phyloP scores from a whole-genome alignment of 1,140 invertebrate genomes.

The Pseudomyrmex flavicornis region DNA sequence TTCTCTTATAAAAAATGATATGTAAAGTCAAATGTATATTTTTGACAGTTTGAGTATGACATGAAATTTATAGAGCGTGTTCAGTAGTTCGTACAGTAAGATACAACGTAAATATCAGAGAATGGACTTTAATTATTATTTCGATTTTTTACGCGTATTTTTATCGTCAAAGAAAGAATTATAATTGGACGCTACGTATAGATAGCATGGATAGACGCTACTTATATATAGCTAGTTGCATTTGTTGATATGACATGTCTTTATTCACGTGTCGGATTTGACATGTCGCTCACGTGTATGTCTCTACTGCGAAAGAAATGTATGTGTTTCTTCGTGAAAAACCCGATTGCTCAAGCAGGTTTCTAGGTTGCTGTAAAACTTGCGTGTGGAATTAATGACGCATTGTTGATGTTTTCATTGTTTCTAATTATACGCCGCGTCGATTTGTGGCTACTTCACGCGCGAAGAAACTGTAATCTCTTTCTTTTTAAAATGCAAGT shows the following conservation, averaged over 20 bases:
- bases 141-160: not conserved
- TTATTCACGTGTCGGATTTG: not conserved
- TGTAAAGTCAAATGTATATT: too few species aligned
- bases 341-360: conserved; percentile 28
- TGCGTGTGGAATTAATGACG: conserved; percentile 32
- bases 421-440: conserved; percentile 41
- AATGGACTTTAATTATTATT: not conserved
- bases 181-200: not conserved
- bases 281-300: too few species aligned
- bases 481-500: conserved; percentile 9
- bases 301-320: not conserved
- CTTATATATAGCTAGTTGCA: not conserved
- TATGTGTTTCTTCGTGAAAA: not conserved
- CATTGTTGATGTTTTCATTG: conserved; percentile 45
- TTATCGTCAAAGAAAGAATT: not conserved
- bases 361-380: conserved; percentile 40
- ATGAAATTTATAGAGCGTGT: too few species aligned
- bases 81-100: too few species aligned
- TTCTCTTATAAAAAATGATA: too few species aligned
- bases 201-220: not conserved
- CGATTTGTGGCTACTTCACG: not conserved
- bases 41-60: too few species aligned
- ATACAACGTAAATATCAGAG: not conserved
- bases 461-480: not conserved
- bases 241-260: conserved; percentile 11